Conservation (phyloP, 92 coral and sea anemone species). For the Phenganax marumi region DNA sequence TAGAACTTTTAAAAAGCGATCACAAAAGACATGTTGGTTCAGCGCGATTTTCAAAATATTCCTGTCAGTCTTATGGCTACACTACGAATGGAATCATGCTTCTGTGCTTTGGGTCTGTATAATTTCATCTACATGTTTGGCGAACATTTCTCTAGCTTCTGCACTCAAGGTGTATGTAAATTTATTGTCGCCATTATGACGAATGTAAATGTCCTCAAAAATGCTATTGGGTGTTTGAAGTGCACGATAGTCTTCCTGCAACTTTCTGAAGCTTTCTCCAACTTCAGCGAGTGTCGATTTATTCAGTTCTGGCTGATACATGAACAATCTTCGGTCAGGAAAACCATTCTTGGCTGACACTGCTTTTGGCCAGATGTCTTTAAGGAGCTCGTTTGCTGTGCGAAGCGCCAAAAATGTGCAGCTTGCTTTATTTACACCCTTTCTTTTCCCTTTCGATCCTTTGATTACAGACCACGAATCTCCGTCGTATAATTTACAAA, state of each 20-base stretch:
- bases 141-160: slow-evolving; percentile 17
- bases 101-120: slow-evolving; percentile 15
- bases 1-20: slow-evolving; percentile 17
- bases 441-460: slow-evolving; percentile 30
- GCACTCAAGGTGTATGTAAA: slow-evolving; percentile 1
- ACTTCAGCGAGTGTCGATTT: slow-evolving; percentile 11
- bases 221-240: slow-evolving; percentile 10
- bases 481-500: slow-evolving; percentile 20
- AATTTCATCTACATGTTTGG: slow-evolving; percentile 4
- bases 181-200: background rate
- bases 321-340: slow-evolving; percentile 16
- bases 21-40: slow-evolving; percentile 16
- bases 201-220: slow-evolving; percentile 12
- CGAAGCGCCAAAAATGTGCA: slow-evolving; percentile 26
- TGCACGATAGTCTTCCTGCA: slow-evolving; percentile 14
- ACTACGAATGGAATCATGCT: background rate
- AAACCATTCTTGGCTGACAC: slow-evolving; percentile 20
- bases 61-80: slow-evolving; percentile 27
- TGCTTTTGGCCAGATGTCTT: slow-evolving; percentile 14
- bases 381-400: slow-evolving; percentile 16
- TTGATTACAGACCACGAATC: slow-evolving; percentile 28
- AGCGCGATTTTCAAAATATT: slow-evolving; percentile 29
- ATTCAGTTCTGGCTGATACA: background rate
- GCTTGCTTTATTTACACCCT: slow-evolving; percentile 16
- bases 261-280: slow-evolving; percentile 2